Conservation (phyloP, 1,140 invertebrate species). For the Dendrolimus punctatus region DNA sequence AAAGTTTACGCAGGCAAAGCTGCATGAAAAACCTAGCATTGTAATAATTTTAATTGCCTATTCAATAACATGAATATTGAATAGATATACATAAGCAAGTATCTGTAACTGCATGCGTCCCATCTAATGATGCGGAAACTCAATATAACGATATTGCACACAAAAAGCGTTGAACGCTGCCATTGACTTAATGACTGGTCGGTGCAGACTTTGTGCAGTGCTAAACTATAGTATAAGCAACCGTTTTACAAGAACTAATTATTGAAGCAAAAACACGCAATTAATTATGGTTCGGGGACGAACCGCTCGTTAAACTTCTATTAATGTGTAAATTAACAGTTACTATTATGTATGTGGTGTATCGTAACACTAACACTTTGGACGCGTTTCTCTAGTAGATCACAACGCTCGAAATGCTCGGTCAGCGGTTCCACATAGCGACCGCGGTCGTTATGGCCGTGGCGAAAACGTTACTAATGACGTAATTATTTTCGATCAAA, state of each 20-base stretch:
- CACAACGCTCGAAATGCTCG: no score
- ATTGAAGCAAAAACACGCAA: constrained; percentile 53
- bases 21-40: no score
- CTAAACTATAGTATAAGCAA: constrained; percentile 51
- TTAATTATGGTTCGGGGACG: constrained; percentile 31
- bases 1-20: no score
- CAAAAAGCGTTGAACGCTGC: no score
- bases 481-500: no score
- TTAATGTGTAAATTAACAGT: constrained; percentile 54
- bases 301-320: constrained; percentile 27
- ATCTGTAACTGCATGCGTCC: constrained; percentile 5
- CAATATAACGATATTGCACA: constrained; percentile 11
- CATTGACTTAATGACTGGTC: constrained; percentile 2
- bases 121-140: constrained; percentile 52
- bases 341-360: no score
- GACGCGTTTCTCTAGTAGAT: no score
- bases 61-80: not conserved
- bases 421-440: no score
- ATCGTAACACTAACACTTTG: no score
- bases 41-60: constrained; percentile 8
- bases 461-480: no score
- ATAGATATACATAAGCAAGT: not conserved
- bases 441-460: no score
- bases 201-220: constrained; percentile 51
- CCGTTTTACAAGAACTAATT: constrained; percentile 57